A percentile compares a stretch with the other conserved stretches of the same genome.
Conservation (phyloP, 1,140 invertebrate species). For the Drosophila sucinea region DNA sequence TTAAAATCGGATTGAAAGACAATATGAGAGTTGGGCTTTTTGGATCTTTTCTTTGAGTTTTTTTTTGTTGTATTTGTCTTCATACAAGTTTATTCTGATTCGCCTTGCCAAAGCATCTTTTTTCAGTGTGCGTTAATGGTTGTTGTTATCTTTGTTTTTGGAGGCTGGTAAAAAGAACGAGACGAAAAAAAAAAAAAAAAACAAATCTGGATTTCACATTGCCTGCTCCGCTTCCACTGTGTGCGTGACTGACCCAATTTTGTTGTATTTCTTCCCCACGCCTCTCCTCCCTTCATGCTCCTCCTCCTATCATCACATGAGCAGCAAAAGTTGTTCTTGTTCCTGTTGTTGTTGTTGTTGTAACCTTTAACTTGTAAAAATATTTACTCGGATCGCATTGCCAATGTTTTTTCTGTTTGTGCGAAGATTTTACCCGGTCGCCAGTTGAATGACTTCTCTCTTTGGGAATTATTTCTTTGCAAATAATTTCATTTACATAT, state of each 20-base stretch:
- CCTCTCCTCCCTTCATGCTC: not conserved
- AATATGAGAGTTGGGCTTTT: too few relatives aligned
- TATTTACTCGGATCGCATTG: not conserved
- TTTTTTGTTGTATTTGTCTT: not conserved
- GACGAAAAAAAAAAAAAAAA: too few relatives aligned
- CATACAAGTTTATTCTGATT: not conserved
- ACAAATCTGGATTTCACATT: constrained; percentile 7
- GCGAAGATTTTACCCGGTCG: not conserved
- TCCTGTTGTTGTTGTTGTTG: not conserved
- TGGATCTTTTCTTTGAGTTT: too few relatives aligned
- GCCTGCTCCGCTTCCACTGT: not conserved
- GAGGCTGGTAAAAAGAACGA: too few relatives aligned
- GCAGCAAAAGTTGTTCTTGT: constrained; percentile 4
- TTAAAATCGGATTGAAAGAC: too few relatives aligned
- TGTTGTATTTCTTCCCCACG: not conserved
- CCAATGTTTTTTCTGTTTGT: not conserved
- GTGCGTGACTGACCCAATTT: constrained; percentile 10
- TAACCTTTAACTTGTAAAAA: constrained; percentile 9
- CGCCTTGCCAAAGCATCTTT: constrained; percentile 1
- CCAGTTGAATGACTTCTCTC: constrained; percentile 2
- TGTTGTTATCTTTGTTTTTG: too few relatives aligned
- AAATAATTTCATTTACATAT: not conserved
- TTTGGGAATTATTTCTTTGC: not conserved
- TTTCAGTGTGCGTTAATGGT: not conserved
- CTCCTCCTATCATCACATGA: not conserved